Evolutionary conservation across 1,140 invertebrate genomes (phyloP), one percentile per base, ranked within the genome.

Genomic region (Camponotus pennsylvanicus): DNA sequence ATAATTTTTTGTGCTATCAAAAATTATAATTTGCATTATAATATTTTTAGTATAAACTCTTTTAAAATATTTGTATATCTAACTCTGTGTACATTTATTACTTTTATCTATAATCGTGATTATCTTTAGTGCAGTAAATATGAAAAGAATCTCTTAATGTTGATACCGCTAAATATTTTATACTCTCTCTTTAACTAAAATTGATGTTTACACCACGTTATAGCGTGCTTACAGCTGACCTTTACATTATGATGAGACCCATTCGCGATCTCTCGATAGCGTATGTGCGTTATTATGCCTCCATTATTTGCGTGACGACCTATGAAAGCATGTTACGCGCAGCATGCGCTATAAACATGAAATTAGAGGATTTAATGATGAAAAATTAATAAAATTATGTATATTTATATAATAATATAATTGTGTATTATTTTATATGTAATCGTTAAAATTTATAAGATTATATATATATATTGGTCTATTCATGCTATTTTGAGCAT

Each of bases 81-180:
- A 79, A 79, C 27, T 52, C 6, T 21, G n/a, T 4, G 4, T 0
- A 7, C 18, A 15, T 8, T 13, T 42, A 8, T 34, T 52, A 42
- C 32, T 67, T 49, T 66, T 52, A 79, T 79, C 63, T 79, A 15
- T n/a, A 34, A 52, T 67, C n/a, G 6, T n/a, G 18, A 79, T 79
- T 79, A 79, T 79, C 13, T 79, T 9, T 34, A 52, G 0, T 13
- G n/a, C 34, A 52, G 18, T 40, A 52, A 55, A 79, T 34, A 67
- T 55, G 61, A 66, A 79, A 55, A n/a, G 11, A 67, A 67, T 59
- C 40, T 59, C 21, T 21, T 40, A 21, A 27, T 9, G 21, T 32
- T 71, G 59, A 79, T 27, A 32, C 37, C 21, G 34, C 59, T 52
- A 71, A 82, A 71, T 32, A 82, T 82, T 80, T 70, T 63, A 76